Percentiles rank a stretch among this genome's conserved stretches.
Conservation (phyloP, 2,797 vertebrate species). For the Acanthornis magna region DNA sequence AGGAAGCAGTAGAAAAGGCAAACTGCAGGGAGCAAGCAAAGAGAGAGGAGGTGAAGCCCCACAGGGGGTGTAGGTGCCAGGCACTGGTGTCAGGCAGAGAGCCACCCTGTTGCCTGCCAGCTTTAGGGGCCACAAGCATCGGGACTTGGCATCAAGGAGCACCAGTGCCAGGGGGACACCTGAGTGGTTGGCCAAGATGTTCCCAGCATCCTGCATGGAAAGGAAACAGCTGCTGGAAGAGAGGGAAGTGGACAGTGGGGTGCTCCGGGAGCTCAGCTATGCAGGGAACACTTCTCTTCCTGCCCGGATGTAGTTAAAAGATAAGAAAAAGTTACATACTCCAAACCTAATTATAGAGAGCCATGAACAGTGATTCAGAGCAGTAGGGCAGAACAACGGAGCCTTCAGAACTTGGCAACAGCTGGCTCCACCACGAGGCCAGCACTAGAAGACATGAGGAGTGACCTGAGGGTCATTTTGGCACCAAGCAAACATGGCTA, state of each 20-base stretch:
- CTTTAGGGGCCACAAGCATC: neutral
- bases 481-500: neutral
- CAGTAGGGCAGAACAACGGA: neutral
- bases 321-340: neutral
- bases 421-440: neutral
- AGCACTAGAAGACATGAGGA: accelerated
- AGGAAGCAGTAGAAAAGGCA: neutral
- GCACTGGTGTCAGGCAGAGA: neutral
- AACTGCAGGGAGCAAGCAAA: neutral
- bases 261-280: neutral
- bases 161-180: accelerated
- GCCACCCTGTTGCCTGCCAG: accelerated
- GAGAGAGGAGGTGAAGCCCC: neutral
- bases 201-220: neutral
- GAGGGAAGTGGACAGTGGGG: accelerated
- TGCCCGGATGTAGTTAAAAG: neutral
- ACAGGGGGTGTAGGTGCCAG: accelerated
- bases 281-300: neutral
- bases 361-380: neutral
- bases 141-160: neutral
- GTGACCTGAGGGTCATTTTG: neutral
- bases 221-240: neutral
- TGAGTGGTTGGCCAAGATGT: accelerated
- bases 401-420: neutral
- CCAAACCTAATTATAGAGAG: neutral